Evolutionary conservation across 2,797 vertebrate genomes (phyloP).

Genomic region (Oryzias dopingdopingensis): DNA sequence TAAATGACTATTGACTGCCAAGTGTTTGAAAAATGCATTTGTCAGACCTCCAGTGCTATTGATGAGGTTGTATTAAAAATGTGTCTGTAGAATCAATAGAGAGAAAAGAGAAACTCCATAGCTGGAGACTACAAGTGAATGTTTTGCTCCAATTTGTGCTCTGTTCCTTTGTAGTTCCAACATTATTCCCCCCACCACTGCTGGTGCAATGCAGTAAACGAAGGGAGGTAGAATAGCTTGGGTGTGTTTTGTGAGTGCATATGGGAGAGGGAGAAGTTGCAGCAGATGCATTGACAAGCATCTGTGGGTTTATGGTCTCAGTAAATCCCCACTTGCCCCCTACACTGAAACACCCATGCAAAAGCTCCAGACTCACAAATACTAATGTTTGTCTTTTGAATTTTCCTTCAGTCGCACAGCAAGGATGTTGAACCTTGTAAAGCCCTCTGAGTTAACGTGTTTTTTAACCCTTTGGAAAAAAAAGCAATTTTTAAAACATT

Average conservation of each 20-base stretch:
- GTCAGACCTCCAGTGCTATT: constrained; percentile 72
- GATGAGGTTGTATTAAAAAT: constrained; percentile 75
- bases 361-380: constrained; percentile 21
- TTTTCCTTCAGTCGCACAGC: background rate
- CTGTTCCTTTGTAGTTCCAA: constrained; percentile 15
- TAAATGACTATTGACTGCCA: constrained; percentile 77
- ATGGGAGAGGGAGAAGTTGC: constrained; percentile 33
- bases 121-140: constrained; percentile 38
- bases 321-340: constrained; percentile 66
- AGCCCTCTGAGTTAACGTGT: too few relatives aligned
- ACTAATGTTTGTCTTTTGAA: constrained; percentile 58
- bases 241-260: constrained; percentile 31
- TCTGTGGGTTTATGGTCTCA: constrained; percentile 65
- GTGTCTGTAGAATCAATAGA: constrained; percentile 63
- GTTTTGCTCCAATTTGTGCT: constrained; percentile 39
- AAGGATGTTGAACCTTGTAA: too few relatives aligned
- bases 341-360: constrained; percentile 42
- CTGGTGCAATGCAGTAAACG: constrained; percentile 80
- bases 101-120: constrained; percentile 53
- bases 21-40: constrained; percentile 78
- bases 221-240: constrained; percentile 54
- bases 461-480: too few relatives aligned
- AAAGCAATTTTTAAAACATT: too few relatives aligned
- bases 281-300: constrained; percentile 67
- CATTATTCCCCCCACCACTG: constrained; percentile 50